Percentiles rank a stretch among this genome's conserved stretches.
These are phyloP conservation scores for Plemyria rubiginata DNA, from an alignment of 2,888 invertebrate genomes.

Conservation along the genomic window DNA sequence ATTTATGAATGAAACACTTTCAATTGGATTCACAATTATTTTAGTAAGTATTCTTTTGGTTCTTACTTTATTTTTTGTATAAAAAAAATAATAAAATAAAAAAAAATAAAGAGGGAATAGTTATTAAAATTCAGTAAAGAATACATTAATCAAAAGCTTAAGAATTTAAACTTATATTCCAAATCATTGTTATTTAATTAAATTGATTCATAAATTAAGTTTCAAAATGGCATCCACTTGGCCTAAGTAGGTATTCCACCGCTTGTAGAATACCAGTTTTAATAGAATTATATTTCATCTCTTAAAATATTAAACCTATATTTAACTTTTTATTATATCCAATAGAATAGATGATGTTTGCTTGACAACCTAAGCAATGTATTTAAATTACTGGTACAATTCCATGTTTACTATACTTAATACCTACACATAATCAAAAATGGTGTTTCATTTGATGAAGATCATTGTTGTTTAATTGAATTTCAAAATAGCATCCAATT, in stretches of 20 bases:
- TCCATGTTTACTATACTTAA: too few relatives aligned
- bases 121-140: background rate
- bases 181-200: background rate
- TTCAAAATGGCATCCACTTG: too few relatives aligned
- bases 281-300: slow-evolving; percentile 8
- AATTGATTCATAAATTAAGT: too few relatives aligned
- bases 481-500: too few relatives aligned
- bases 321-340: background rate
- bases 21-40: background rate
- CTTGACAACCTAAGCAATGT: slow-evolving; percentile 7
- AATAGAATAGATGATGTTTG: background rate
- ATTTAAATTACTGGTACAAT: background rate
- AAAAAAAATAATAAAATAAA: background rate
- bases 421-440: too few relatives aligned
- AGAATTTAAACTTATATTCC: background rate
- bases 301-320: slow-evolving; percentile 3
- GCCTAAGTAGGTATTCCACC: slow-evolving; percentile 1
- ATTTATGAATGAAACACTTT: too few relatives aligned
- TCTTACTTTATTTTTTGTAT: background rate
- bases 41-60: too few relatives aligned
- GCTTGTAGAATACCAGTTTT: background rate
- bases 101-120: background rate
- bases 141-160: background rate
- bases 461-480: too few relatives aligned
- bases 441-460: too few relatives aligned